A percentile compares a stretch with the other conserved stretches of the same genome.
Conservation (phyloP, 1,140 invertebrate genomes). For the Cepaea nemoralis region DNA sequence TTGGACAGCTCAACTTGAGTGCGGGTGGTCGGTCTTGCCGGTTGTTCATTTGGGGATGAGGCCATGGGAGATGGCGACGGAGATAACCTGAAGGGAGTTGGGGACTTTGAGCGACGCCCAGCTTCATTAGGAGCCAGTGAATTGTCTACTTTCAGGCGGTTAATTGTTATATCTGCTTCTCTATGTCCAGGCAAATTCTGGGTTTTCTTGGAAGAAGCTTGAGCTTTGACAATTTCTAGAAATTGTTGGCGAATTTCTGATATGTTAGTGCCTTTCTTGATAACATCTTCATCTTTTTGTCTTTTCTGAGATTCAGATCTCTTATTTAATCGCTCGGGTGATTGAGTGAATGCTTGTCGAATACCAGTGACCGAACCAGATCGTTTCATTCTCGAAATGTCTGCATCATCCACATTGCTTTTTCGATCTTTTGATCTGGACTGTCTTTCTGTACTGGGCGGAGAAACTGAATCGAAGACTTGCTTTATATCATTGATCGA, state of each 20-base stretch:
- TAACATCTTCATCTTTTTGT: conserved; percentile 31
- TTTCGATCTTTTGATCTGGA: background rate
- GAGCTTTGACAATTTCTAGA: background rate
- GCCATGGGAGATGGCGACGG: background rate
- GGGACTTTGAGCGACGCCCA: conserved; percentile 9
- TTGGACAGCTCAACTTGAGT: conserved; percentile 19
- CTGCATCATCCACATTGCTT: conserved; percentile 28
- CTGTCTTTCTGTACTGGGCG: background rate
- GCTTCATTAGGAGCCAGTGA: background rate
- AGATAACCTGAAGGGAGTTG: background rate
- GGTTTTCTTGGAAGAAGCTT: background rate
- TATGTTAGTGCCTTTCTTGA: conserved; percentile 5
- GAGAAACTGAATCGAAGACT: background rate
- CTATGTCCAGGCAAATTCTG: background rate
- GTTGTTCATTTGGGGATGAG: background rate
- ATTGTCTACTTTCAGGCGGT: background rate
- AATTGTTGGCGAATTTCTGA: conserved; percentile 26
- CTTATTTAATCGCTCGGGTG: conserved; percentile 25
- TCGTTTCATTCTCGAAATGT: background rate
- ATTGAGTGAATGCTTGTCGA: conserved; percentile 9
- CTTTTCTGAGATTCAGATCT: conserved; percentile 4
- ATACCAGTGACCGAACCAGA: conserved; percentile 13
- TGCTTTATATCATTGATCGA: conserved; percentile 27
- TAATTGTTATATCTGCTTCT: conserved; percentile 20
- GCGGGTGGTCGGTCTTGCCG: background rate